phyloP scores from a whole-genome alignment of 1,140 invertebrate species.

The Drusus annulatus region DNA sequence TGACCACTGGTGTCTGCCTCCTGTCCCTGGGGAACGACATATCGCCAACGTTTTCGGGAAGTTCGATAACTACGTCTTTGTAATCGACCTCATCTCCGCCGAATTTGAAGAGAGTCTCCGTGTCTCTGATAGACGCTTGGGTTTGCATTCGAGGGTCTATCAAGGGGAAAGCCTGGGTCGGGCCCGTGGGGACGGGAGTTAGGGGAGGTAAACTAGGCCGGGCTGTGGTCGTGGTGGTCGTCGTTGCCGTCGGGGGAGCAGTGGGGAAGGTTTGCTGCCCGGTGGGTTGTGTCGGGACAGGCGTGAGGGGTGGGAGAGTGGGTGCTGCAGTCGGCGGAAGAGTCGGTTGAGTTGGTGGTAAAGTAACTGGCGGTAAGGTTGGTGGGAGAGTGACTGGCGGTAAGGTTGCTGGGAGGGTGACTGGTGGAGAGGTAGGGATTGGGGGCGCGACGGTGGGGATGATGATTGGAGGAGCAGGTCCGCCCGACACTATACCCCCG shows the following conservation, averaged over 20 bases:
- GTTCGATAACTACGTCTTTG: slow-evolving; percentile 48
- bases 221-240: slow-evolving; percentile 62
- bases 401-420: neutral
- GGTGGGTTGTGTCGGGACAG: slow-evolving; percentile 49
- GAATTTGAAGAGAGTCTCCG: slow-evolving; percentile 56
- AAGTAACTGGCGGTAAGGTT: neutral
- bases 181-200: slow-evolving; percentile 63
- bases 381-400: neutral
- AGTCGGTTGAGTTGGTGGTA: neutral
- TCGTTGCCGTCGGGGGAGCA: slow-evolving; percentile 50
- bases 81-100: slow-evolving; percentile 48
- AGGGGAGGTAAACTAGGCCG: slow-evolving; percentile 64
- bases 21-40: slow-evolving; percentile 62
- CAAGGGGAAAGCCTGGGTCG: slow-evolving; percentile 56
- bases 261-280: slow-evolving; percentile 37
- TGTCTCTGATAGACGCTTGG: slow-evolving; percentile 63
- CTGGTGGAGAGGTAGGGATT: neutral
- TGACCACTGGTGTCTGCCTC: slow-evolving; percentile 38
- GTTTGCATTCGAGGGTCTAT: slow-evolving; percentile 63
- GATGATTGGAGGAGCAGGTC: slow-evolving; percentile 56
- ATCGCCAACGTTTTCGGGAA: slow-evolving; percentile 10
- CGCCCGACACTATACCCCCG: slow-evolving; percentile 61
- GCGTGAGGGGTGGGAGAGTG: slow-evolving; percentile 21
- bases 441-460: slow-evolving; percentile 40
- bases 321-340: neutral